Conservation (phyloP, 2,888 invertebrate species). For the Drosophila neutralis region DNA sequence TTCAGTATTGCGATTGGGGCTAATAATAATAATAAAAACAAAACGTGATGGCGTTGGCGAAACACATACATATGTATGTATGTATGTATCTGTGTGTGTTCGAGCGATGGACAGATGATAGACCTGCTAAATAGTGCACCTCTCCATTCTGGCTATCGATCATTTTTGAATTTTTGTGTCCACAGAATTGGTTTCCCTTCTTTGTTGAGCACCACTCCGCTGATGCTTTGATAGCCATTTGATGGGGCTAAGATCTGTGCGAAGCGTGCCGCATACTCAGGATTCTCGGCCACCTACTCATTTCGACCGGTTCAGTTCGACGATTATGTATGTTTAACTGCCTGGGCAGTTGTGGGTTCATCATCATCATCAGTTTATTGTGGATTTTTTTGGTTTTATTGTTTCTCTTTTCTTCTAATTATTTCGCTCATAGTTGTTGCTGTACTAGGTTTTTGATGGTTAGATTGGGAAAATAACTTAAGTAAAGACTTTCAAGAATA, state of each 20-base stretch:
- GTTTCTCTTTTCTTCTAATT: not conserved
- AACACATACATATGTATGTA: not conserved
- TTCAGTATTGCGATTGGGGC: not conserved
- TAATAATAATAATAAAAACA: conserved; percentile 26
- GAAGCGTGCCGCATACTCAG: too few relatives aligned
- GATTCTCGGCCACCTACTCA: too few relatives aligned
- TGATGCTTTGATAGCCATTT: not conserved
- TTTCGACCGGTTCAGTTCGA: not conserved
- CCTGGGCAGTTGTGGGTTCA: not conserved
- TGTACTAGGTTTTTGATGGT: conserved; percentile 30
- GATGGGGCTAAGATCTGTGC: too few relatives aligned
- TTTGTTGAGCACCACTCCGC: conserved; percentile 15
- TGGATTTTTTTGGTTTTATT: not conserved
- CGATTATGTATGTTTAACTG: not conserved
- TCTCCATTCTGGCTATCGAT: not conserved
- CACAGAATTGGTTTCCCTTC: not conserved
- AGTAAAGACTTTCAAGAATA: not conserved
- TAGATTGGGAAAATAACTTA: not conserved
- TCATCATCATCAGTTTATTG: too few relatives aligned
- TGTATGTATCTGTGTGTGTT: not conserved
- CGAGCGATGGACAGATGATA: not conserved
- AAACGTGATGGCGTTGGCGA: conserved; percentile 14
- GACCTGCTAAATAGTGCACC: not conserved
- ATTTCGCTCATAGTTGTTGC: not conserved
- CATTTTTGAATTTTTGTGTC: not conserved